phyloP scores from a whole-genome alignment of 2,888 invertebrate genomes.

The Archips crataeganus region DNA sequence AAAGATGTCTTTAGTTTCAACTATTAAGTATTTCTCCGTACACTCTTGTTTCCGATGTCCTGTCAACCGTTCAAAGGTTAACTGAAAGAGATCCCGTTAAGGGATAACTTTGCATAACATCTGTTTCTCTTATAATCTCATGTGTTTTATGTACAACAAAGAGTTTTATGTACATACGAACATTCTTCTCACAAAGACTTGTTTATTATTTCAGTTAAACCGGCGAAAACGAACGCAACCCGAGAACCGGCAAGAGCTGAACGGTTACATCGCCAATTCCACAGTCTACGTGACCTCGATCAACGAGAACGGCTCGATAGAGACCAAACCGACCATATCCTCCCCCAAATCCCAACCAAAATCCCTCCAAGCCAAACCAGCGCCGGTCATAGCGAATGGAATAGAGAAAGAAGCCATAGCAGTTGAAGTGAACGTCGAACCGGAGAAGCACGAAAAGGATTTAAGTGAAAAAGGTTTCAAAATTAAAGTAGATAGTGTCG shows the following conservation, averaged over 20 bases:
- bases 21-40: too few relatives aligned
- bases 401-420: slow-evolving; percentile 61
- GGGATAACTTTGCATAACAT: too few relatives aligned
- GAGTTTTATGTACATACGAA: too few relatives aligned
- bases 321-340: slow-evolving; percentile 78
- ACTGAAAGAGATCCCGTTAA: too few relatives aligned
- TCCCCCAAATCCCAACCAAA: slow-evolving; percentile 80
- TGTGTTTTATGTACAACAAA: too few relatives aligned
- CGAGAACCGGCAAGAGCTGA: slow-evolving; percentile 87
- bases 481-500: slow-evolving; percentile 68
- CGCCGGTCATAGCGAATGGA: slow-evolving; percentile 79
- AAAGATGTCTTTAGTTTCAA: too few relatives aligned
- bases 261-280: slow-evolving; percentile 93
- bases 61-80: too few relatives aligned
- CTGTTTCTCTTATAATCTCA: too few relatives aligned
- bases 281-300: slow-evolving; percentile 94
- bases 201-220: slow-evolving; percentile 85
- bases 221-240: slow-evolving; percentile 85
- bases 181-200: neutral
- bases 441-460: slow-evolving; percentile 77
- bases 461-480: slow-evolving; percentile 74
- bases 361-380: slow-evolving; percentile 78
- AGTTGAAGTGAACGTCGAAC: slow-evolving; percentile 61
- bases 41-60: too few relatives aligned
- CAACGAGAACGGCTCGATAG: slow-evolving; percentile 81